Base-by-base conservation (phyloP, 2,888 invertebrate genomes). In the Parelbella ahira region DNA sequence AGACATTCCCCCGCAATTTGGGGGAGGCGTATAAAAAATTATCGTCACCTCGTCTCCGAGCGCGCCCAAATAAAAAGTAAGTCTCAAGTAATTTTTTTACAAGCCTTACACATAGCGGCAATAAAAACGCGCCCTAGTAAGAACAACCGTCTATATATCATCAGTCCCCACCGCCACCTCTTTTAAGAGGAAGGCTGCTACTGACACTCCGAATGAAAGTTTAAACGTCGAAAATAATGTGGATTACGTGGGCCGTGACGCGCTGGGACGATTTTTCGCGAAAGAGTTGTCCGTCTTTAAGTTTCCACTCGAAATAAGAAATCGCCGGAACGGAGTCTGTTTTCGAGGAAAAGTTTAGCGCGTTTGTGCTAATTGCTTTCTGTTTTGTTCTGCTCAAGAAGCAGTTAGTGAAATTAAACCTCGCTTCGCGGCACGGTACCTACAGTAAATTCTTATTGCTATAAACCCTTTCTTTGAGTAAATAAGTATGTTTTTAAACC, bases 11-110 rank as follows among this genome's bases (percentile, higher is more conserved):
- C 60, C 53, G 62, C 47, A 63, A 72, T 72, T 70, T 69, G 63
- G 64, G 64, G 59, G 60, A 56, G 59, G 52, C 46, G 54, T 58
- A 66, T 72, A 69, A 72, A 72, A 73, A 70, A 73, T 63, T 68
- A 78, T 72, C 72, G 72, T 73, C 73, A 68, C 72, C 66, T 68
- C 65, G 64, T 56, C 60, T 27, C 29, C 23, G 27, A 25, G 25
- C 36, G 24, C 15, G 12, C 25, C 21, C 34, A 38, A 42, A 52
- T 50, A 71, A 74, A 77, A 74, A 74, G 60, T 65, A 63, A 72
- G 69, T 70, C 62, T 63, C 56, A 57, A 73, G 77, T 78, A 80
- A 78, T 80, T 80, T 81, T 78, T 83, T 81, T 74, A 77, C 80
- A 75, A 75, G 75, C 73, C 69, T 73, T 77, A 78, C 78, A 79